Conservation (phyloP, 2,888 invertebrate species). For the Selenia dentaria region DNA sequence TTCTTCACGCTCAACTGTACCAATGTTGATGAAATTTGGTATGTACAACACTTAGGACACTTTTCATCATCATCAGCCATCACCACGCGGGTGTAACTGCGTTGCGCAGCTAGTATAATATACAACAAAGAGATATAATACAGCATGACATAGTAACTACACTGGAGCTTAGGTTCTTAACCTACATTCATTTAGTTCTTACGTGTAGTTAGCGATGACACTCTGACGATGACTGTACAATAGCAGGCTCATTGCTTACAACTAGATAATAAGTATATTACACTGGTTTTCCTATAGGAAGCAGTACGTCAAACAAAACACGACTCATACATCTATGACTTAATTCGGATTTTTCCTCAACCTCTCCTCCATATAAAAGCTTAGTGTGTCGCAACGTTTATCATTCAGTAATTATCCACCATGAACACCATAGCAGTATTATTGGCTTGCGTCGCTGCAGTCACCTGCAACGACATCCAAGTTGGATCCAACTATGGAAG, state of each 20-base stretch:
- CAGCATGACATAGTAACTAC: no score
- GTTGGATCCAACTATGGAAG: slow-evolving; percentile 53
- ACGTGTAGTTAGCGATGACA: no score
- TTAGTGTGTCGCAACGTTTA: slow-evolving; percentile 25
- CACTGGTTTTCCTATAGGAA: slow-evolving; percentile 69
- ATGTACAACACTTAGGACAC: no score
- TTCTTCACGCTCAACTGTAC: no score
- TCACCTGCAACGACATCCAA: slow-evolving; percentile 51
- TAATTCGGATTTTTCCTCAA: slow-evolving; percentile 64
- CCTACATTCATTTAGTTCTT: no score
- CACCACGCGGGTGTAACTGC: no score
- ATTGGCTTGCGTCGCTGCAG: slow-evolving; percentile 46
- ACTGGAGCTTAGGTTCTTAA: no score
- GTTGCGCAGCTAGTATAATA: no score
- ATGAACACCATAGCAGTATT: slow-evolving; percentile 50
- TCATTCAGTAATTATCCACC: slow-evolving; percentile 46
- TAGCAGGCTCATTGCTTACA: neutral
- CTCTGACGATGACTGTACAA: neutral
- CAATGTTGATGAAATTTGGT: no score
- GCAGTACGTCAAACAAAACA: slow-evolving; percentile 52
- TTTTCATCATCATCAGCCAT: no score
- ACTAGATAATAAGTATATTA: neutral
- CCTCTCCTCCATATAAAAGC: slow-evolving; percentile 58
- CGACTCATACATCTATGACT: slow-evolving; percentile 48
- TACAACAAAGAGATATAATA: no score